phyloP scores from a whole-genome alignment of 30 jellyfish, hydroid and myxozoan species.

The Chrysaora quinquecirrha region DNA sequence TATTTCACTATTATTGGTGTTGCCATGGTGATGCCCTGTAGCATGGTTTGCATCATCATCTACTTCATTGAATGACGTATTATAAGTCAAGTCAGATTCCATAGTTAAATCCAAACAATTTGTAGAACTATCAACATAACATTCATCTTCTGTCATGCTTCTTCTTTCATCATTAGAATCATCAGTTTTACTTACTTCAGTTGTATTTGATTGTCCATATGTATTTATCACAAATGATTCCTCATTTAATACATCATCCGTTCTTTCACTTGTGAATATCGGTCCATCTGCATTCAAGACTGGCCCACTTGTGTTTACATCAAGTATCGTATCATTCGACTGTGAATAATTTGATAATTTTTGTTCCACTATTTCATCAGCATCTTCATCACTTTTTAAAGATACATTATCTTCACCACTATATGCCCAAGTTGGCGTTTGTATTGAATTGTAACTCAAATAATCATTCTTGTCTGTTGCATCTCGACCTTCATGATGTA shows the following conservation, averaged over 20 bases:
- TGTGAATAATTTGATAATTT: not conserved
- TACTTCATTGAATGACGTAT: not conserved
- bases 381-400: conserved; percentile 25
- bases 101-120: not conserved
- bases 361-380: conserved; percentile 31
- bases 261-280: conserved; percentile 59
- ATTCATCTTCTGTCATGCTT: conserved; percentile 16
- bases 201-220: not conserved
- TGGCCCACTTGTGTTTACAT: not conserved
- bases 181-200: not conserved
- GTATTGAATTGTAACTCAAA: conserved; percentile 14
- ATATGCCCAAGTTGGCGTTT: conserved; percentile 55
- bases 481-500: conserved; percentile 22
- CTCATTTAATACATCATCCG: conserved; percentile 4
- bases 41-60: not conserved
- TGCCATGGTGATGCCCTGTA: not conserved
- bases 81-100: not conserved
- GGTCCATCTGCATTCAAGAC: conserved; percentile 48
- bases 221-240: not conserved
- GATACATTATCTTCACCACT: conserved; percentile 43
- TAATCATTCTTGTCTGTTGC: conserved; percentile 10
- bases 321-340: not conserved
- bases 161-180: conserved; percentile 13
- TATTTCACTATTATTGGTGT: not conserved
- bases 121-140: too few species aligned